Percentiles rank a stretch among this genome's conserved stretches.
Conservation (phyloP, 2,888 invertebrate species). For the Heliconius sara region DNA sequence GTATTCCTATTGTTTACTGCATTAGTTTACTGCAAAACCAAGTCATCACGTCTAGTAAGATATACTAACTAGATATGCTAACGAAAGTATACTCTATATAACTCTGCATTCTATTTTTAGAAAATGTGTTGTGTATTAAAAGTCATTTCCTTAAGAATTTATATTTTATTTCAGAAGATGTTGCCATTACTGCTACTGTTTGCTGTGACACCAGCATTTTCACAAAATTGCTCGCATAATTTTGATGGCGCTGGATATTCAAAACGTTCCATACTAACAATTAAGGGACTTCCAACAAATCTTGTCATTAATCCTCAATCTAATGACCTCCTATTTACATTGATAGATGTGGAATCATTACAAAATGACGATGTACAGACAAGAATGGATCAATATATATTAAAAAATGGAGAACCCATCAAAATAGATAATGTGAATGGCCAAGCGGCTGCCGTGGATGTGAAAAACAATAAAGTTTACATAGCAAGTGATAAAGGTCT, state of each 20-base stretch:
- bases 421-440: slow-evolving; percentile 72
- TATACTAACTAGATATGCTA: too few species aligned
- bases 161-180: slow-evolving; percentile 53
- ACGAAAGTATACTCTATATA: too few species aligned
- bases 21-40: too few species aligned
- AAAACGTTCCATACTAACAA: slow-evolving; percentile 65
- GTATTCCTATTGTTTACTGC: too few species aligned
- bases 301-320: slow-evolving; percentile 64
- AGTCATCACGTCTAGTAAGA: too few species aligned
- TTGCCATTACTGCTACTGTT: slow-evolving; percentile 62
- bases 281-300: slow-evolving; percentile 76
- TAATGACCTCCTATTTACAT: slow-evolving; percentile 69
- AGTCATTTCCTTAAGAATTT: too few species aligned
- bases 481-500: slow-evolving; percentile 73
- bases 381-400: slow-evolving; percentile 75
- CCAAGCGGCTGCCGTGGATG: slow-evolving; percentile 73
- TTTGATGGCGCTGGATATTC: slow-evolving; percentile 62
- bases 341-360: slow-evolving; percentile 72
- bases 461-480: slow-evolving; percentile 64
- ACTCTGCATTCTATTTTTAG: too few species aligned
- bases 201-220: slow-evolving; percentile 57
- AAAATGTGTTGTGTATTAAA: too few species aligned
- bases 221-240: slow-evolving; percentile 64
- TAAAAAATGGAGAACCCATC: slow-evolving; percentile 64
- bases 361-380: slow-evolving; percentile 75